phyloP scores from a whole-genome alignment of 2,113 vertebrate genomes.

The Passer montanus region DNA sequence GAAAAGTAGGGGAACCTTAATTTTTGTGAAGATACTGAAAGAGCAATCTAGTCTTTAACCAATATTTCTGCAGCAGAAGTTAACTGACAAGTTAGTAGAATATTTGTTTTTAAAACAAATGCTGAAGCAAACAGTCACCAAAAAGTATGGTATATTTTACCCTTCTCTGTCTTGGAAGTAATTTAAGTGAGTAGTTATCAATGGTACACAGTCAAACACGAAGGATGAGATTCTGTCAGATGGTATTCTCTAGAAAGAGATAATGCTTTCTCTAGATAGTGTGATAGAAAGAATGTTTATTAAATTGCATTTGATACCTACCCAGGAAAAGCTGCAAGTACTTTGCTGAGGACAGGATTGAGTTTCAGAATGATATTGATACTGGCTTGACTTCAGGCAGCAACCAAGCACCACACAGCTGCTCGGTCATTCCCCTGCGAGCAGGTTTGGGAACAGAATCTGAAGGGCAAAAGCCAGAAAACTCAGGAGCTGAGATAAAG shows the following conservation, averaged over 20 bases:
- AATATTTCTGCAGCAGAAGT: background rate
- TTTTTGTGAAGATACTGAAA: background rate
- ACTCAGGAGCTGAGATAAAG: background rate
- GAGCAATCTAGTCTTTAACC: background rate
- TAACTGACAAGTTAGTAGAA: background rate
- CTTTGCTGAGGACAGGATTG: background rate
- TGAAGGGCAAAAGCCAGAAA: background rate
- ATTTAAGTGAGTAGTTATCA: background rate
- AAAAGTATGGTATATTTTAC: background rate
- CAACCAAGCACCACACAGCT: background rate
- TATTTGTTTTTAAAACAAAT: background rate
- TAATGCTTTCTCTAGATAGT: background rate
- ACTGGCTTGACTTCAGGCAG: background rate
- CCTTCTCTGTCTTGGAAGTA: background rate
- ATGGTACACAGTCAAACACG: background rate
- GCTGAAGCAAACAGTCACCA: background rate
- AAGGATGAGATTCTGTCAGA: slow-evolving; percentile 22
- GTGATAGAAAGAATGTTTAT: background rate
- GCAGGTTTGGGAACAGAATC: background rate
- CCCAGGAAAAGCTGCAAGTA: background rate
- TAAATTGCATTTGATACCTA: background rate
- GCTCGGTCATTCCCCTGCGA: rapidly evolving
- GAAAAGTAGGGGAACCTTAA: background rate
- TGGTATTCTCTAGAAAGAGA: background rate
- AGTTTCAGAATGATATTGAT: background rate